phyloP scores from a whole-genome alignment of 2,888 invertebrate species.

The Melinaea marsaeus region DNA sequence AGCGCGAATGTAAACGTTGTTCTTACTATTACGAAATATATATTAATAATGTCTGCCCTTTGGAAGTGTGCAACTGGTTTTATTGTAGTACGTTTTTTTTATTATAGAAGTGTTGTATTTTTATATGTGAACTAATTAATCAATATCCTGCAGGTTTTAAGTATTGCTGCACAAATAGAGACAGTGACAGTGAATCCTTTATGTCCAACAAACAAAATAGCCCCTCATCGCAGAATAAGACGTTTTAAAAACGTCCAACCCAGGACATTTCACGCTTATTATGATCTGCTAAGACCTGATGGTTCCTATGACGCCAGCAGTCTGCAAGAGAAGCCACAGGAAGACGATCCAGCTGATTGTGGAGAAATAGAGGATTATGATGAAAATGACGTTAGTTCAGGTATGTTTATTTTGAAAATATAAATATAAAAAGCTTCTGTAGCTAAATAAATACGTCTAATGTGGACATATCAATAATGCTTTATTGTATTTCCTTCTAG shows the following conservation, averaged over 20 bases:
- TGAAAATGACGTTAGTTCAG: conserved; percentile 64
- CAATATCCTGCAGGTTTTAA: conserved; percentile 32
- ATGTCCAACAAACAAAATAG: conserved; percentile 71
- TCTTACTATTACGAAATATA: background rate
- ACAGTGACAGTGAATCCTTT: conserved; percentile 58
- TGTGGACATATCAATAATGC: too few species aligned
- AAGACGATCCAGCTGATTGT: conserved; percentile 61
- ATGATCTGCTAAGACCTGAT: conserved; percentile 49
- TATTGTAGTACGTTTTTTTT: conserved; percentile 21
- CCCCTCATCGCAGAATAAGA: conserved; percentile 51
- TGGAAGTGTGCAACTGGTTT: conserved; percentile 12
- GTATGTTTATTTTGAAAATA: conserved; percentile 42
- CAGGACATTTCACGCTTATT: conserved; percentile 58
- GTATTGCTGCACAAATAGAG: conserved; percentile 40
- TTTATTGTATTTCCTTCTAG: too few species aligned
- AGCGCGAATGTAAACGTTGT: conserved; percentile 17
- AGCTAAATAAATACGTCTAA: background rate
- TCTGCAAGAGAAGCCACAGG: conserved; percentile 57
- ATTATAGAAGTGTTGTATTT: conserved; percentile 30
- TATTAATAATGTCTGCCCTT: conserved; percentile 14
- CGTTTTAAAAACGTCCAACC: conserved; percentile 40
- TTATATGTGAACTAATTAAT: too few species aligned
- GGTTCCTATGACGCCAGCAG: conserved; percentile 37
- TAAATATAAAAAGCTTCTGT: conserved; percentile 1
- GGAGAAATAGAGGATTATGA: conserved; percentile 72